phyloP scores from a whole-genome alignment of 1,140 invertebrate genomes.

The Drosophila ficusphila region DNA sequence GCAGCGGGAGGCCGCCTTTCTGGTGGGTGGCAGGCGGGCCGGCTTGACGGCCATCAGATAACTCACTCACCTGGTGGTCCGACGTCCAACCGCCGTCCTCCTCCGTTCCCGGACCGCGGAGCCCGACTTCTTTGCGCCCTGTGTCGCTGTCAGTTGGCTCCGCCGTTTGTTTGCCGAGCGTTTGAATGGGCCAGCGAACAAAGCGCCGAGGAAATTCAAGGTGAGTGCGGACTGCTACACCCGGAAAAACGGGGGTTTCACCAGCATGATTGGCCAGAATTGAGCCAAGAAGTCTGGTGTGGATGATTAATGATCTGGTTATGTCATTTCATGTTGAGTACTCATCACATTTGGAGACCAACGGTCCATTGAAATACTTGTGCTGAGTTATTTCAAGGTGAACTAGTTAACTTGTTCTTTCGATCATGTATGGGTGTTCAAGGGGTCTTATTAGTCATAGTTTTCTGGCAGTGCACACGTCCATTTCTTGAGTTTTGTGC shows the following conservation, averaged over 20 bases:
- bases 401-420: too few species aligned
- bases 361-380: too few species aligned
- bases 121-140: slow-evolving; percentile 61
- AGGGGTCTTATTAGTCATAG: background rate
- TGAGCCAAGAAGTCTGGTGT: background rate
- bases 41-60: slow-evolving; percentile 73
- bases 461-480: background rate
- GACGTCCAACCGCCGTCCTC: background rate
- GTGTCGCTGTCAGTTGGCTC: slow-evolving; percentile 43
- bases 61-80: slow-evolving; percentile 81
- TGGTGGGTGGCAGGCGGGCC: slow-evolving; percentile 27
- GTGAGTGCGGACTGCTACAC: slow-evolving; percentile 50
- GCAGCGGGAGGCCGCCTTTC: slow-evolving; percentile 12
- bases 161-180: slow-evolving; percentile 74
- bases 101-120: slow-evolving; percentile 7
- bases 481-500: slow-evolving; percentile 13
- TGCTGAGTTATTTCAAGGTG: too few species aligned
- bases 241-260: background rate
- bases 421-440: slow-evolving; percentile 1
- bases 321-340: too few species aligned
- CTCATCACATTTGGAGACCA: too few species aligned
- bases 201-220: slow-evolving; percentile 73
- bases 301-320: too few species aligned
- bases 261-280: background rate
- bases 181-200: slow-evolving; percentile 68